Evolutionary conservation across 2,888 invertebrate genomes (phyloP).

Genomic region (Heliconius charithonia): DNA sequence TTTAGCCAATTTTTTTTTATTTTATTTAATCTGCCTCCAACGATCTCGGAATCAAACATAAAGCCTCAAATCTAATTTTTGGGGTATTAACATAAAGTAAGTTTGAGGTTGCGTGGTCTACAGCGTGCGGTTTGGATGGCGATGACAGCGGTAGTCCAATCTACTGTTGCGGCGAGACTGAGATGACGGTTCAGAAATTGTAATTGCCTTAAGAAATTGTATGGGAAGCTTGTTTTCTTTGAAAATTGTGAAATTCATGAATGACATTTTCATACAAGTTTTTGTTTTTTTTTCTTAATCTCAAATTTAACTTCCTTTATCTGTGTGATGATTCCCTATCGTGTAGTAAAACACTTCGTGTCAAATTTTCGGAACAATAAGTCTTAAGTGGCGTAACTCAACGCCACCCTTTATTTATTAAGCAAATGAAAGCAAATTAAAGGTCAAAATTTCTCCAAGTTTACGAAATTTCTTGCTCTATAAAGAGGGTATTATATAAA

Average conservation of each 20-base stretch:
- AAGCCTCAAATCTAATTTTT: slow-evolving; percentile 46
- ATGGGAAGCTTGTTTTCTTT: not conserved
- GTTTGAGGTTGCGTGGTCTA: slow-evolving; percentile 49
- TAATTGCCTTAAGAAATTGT: slow-evolving; percentile 30
- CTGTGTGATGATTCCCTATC: too few species aligned
- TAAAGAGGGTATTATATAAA: too few species aligned
- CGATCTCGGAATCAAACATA: slow-evolving; percentile 36
- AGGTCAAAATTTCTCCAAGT: too few species aligned
- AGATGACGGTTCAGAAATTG: slow-evolving; percentile 41
- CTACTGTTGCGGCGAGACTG: slow-evolving; percentile 48
- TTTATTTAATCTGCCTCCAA: too few species aligned
- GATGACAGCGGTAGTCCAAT: slow-evolving; percentile 47
- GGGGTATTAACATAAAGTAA: slow-evolving; percentile 48
- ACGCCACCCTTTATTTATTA: too few species aligned
- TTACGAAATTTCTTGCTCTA: too few species aligned
- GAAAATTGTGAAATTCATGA: not conserved
- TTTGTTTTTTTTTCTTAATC: too few species aligned
- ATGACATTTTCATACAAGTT: not conserved
- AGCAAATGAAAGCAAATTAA: too few species aligned
- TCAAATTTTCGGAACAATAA: too few species aligned
- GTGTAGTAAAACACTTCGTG: too few species aligned
- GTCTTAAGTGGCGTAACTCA: too few species aligned
- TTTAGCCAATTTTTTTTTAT: too few species aligned
- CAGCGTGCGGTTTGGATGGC: slow-evolving; percentile 51
- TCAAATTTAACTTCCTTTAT: not conserved